These are phyloP conservation scores for Geodia barretti DNA, from an alignment of 37 sponge, comb jelly and placozoan species.

Conservation along the genomic window DNA sequence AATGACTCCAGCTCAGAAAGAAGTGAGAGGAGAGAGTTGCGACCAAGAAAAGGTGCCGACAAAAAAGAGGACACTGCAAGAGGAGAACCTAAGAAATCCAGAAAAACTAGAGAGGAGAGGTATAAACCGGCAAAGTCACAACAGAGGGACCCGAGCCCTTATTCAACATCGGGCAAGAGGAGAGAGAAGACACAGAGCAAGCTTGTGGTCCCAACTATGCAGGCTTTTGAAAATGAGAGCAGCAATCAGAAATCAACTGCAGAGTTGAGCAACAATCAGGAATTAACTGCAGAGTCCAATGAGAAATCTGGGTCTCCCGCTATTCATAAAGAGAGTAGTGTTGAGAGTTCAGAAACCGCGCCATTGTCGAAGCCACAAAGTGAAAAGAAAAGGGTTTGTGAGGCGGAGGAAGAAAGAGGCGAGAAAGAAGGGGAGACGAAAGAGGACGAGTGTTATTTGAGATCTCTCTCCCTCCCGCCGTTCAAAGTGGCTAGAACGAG, in stretches of 20 bases:
- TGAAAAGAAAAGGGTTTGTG: not conserved
- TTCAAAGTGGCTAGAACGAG: not conserved
- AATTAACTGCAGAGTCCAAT: not conserved
- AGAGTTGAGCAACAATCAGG: not conserved
- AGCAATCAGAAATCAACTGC: not conserved
- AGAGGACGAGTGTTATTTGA: not conserved
- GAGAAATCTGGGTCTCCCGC: not conserved
- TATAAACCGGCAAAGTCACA: too few species aligned
- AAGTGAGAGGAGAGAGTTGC: not conserved
- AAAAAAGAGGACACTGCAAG: not conserved
- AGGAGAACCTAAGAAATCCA: not conserved
- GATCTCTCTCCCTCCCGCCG: slow-evolving; percentile 2
- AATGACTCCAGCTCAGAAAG: not conserved
- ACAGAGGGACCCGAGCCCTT: not conserved
- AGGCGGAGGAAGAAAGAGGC: not conserved
- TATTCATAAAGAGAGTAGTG: not conserved
- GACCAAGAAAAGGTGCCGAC: not conserved
- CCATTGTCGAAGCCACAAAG: not conserved
- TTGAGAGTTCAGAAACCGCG: not conserved
- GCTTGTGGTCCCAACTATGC: not conserved
- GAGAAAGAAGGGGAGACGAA: not conserved
- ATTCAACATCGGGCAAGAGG: too few species aligned
- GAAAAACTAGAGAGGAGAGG: too few species aligned
- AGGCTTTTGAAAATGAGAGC: slow-evolving; percentile 1
- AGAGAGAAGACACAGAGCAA: not conserved